Percentiles rank a stretch among this genome's conserved stretches.
Evolutionary conservation across 2,888 invertebrate genomes (phyloP).

Genomic region (Crossocerus cetratus): DNA sequence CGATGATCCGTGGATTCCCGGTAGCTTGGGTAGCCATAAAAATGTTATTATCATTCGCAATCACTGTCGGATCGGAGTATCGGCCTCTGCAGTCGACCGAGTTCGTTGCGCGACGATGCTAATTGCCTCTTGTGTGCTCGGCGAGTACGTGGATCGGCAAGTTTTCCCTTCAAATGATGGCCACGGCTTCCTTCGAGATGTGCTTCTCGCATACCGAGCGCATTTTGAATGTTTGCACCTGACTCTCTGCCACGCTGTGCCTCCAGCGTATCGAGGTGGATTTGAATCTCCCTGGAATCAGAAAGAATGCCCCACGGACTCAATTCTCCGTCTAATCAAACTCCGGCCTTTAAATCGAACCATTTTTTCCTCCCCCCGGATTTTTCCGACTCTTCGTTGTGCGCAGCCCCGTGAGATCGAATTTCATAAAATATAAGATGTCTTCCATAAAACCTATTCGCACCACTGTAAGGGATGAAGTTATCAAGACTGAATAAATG

Average conservation of each 20-base stretch:
- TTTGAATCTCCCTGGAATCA: conserved; percentile 61
- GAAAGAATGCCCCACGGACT: background rate
- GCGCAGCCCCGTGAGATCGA: too few relatives aligned
- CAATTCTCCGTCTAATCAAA: too few relatives aligned
- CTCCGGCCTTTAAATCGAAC: too few relatives aligned
- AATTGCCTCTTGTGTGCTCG: background rate
- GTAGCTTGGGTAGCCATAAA: background rate
- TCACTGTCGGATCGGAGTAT: background rate
- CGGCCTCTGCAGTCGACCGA: background rate
- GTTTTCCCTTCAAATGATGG: conserved; percentile 40
- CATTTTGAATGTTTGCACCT: conserved; percentile 54
- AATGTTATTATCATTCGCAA: conserved; percentile 9
- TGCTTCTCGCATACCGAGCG: conserved; percentile 58
- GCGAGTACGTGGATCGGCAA: background rate
- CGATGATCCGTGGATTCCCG: background rate
- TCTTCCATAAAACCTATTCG: too few relatives aligned
- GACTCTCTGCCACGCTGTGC: conserved; percentile 62
- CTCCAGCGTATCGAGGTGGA: conserved; percentile 67
- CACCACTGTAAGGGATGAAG: too few relatives aligned
- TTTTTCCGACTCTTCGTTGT: too few relatives aligned
- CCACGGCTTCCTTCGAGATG: conserved; percentile 33
- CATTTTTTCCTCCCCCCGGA: too few relatives aligned
- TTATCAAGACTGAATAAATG: too few relatives aligned
- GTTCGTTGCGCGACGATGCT: background rate
- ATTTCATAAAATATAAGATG: too few relatives aligned